A percentile compares a stretch with the other conserved stretches of the same genome.
Evolutionary conservation across 2,888 invertebrate genomes (phyloP).

Genomic region (Diarsia dahlii): DNA sequence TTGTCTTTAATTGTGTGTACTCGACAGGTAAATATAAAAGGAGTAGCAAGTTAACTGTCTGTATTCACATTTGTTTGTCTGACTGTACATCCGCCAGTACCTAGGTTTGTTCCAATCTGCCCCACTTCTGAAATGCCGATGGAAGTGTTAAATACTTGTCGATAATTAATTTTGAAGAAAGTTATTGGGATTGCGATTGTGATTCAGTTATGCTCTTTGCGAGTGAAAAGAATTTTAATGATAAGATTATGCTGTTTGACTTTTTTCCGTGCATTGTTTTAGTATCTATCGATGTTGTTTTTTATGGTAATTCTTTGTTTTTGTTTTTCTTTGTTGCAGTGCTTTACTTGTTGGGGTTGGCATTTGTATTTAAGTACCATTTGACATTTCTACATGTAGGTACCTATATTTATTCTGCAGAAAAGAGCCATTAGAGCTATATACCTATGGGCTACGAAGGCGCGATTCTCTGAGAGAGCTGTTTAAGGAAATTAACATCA

Average conservation of each 20-base stretch:
- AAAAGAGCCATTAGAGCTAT: too few species aligned
- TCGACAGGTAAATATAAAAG: too few species aligned
- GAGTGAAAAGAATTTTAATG: slow-evolving; percentile 48
- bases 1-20: too few species aligned
- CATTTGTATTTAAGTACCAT: not conserved
- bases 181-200: slow-evolving; percentile 51
- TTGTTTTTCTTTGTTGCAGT: not conserved
- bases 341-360: not conserved
- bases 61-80: slow-evolving; percentile 11
- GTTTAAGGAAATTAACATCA: too few species aligned
- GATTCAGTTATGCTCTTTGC: slow-evolving; percentile 28
- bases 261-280: slow-evolving; percentile 31
- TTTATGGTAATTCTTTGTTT: slow-evolving; percentile 18
- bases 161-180: slow-evolving; percentile 62
- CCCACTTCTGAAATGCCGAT: slow-evolving; percentile 57
- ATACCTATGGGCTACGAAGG: too few species aligned
- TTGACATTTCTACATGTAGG: too few species aligned
- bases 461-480: too few species aligned
- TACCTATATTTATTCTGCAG: too few species aligned
- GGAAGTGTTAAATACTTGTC: slow-evolving; percentile 58
- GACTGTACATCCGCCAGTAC: slow-evolving; percentile 35
- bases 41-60: too few species aligned
- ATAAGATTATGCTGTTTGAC: slow-evolving; percentile 17
- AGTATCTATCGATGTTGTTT: slow-evolving; percentile 2
- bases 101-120: slow-evolving; percentile 34